Evolutionary conservation across 35 echinoderm and acorn worm species (phyloP), one percentile per base, ranked within the genome.

Genomic region (Anneissia japonica): DNA sequence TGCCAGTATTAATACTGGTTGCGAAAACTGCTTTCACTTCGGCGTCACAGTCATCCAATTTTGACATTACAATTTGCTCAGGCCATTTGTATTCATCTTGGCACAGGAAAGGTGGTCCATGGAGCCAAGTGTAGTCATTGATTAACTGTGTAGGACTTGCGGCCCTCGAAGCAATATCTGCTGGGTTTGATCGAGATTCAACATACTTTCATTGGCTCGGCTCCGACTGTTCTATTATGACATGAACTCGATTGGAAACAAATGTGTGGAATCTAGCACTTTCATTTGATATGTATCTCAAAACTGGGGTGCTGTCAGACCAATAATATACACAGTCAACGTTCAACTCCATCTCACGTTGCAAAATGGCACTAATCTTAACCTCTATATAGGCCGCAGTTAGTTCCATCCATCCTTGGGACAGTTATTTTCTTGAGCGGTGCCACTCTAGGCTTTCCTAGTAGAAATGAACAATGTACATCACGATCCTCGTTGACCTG

Each of bases 151-250:
- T 34, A 3, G 82, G 46, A 14, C 17, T 83, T 12, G 90, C 6
- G 0, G 88, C 88, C 41, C 93, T 82, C 0, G 93, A 94, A 36
- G 93, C 93, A 4, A 80, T 73, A 34, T 94, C 92, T 35, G 87
- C 92, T 37, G 84, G 92, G 73, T 94, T 94, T 26, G 30, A 30
- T 11, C 40, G 30, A 3, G 92, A 90, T 75, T 93, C 84, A 72
- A 93, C 80, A 38, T 90, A 83, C 23, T 39, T 38, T 88, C 92
- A 94, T 23, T 79, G 74, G 33, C 36, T 30, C 36, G 92, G 84
- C 36, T 82, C 36, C 0, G 92, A 77, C 33, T 21, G 33, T 35
- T 94, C 88, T 13, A 84, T 34, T n/a, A 94, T 94, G 13, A 77
- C 45, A 37, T 89, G 79, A 23, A 92, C 38, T 39, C 55, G 56